Evolutionary conservation across 2,797 vertebrate genomes (phyloP).

Genomic region (Ctenochaetus hawaiiensis): DNA sequence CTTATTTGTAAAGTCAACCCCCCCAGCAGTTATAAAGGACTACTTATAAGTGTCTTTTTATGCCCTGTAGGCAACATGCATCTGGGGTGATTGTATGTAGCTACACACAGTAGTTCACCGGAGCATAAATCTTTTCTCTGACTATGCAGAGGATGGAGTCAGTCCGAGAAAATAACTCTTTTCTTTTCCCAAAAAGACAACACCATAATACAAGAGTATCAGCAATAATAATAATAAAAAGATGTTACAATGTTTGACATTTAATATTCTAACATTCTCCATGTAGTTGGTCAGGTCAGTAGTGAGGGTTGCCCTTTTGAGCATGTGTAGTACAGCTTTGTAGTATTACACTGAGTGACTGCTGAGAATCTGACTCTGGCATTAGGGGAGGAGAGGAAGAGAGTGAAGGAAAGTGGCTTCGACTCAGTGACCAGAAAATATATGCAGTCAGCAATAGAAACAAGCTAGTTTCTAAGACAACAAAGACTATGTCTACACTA

Average conservation of each 20-base stretch:
- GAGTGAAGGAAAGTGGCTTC: neutral
- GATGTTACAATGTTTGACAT: constrained; percentile 1
- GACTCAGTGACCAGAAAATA: neutral
- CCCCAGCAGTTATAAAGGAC: no score
- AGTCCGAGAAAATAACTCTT: constrained; percentile 61
- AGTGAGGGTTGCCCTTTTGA: constrained; percentile 77
- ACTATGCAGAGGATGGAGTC: constrained; percentile 37
- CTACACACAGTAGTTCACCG: no score
- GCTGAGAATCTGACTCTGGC: constrained; percentile 78
- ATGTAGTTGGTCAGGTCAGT: constrained; percentile 73
- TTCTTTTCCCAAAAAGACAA: constrained; percentile 56
- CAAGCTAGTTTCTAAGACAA: neutral
- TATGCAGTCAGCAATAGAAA: neutral
- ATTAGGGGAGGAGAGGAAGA: neutral
- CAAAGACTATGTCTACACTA: neutral
- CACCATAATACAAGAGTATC: neutral
- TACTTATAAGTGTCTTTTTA: no score
- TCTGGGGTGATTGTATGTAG: no score
- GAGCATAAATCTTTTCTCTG: no score
- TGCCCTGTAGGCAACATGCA: no score
- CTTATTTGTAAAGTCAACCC: no score
- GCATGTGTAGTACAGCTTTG: constrained; percentile 60
- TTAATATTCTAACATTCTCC: constrained; percentile 53
- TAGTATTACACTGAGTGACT: constrained; percentile 64
- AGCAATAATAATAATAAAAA: constrained; percentile 8